phyloP scores from a whole-genome alignment of 2,888 invertebrate genomes.

The Machimus rusticus region DNA sequence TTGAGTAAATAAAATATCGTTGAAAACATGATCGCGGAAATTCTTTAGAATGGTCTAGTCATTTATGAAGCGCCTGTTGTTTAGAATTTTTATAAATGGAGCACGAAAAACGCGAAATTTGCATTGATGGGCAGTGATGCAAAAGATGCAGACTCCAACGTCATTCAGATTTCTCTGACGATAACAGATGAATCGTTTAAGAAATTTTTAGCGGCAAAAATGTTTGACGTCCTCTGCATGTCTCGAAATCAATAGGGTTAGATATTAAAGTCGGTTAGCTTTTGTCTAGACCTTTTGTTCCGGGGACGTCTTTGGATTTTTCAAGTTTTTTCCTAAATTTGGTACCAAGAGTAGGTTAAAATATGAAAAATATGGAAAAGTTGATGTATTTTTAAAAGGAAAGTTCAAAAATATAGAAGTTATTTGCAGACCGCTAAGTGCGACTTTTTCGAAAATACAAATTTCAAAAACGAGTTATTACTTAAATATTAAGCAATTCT shows the following conservation, averaged over 20 bases:
- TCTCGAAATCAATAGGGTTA: not conserved
- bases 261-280: not conserved
- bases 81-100: not conserved
- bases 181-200: not conserved
- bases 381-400: too few species aligned
- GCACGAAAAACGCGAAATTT: not conserved
- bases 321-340: too few species aligned
- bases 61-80: not conserved
- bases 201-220: not conserved
- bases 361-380: too few species aligned
- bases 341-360: too few species aligned
- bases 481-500: too few species aligned
- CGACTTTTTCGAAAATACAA: too few species aligned
- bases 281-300: not conserved
- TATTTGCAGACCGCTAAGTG: too few species aligned
- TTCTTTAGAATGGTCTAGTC: not conserved
- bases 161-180: not conserved
- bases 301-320: too few species aligned
- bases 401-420: too few species aligned
- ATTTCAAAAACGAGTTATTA: too few species aligned
- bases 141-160: not conserved
- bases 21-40: not conserved
- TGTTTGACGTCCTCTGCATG: not conserved
- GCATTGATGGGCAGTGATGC: not conserved
- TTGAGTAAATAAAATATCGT: not conserved